Conservation (phyloP, 2,113 vertebrate species). For the Camarhynchus parvulus region DNA sequence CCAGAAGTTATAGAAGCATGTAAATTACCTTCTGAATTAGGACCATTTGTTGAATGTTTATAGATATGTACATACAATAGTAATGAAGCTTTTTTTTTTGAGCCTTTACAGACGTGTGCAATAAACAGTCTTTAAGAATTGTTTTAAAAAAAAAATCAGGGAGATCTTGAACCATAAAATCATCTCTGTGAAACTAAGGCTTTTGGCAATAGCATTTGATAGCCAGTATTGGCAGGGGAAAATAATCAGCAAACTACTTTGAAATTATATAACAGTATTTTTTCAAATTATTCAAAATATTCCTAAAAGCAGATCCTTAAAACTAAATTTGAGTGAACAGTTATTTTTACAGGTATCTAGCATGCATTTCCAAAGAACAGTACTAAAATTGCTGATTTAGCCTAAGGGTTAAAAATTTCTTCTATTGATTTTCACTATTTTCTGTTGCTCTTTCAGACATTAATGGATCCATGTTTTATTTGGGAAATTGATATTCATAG, state of each 20-base stretch:
- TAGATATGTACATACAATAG: background rate
- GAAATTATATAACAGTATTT: background rate
- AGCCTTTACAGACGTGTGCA: background rate
- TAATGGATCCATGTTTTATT: background rate
- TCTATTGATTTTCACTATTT: background rate
- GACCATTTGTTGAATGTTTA: background rate
- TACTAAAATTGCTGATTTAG: background rate
- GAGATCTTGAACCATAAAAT: background rate
- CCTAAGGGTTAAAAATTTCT: background rate
- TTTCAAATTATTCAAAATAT: background rate
- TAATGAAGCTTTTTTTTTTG: background rate
- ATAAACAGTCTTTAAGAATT: background rate
- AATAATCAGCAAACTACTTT: background rate
- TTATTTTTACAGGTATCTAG: background rate
- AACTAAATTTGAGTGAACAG: background rate
- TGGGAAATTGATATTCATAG: slow-evolving; percentile 47
- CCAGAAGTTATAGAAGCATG: background rate
- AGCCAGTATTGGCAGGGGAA: background rate
- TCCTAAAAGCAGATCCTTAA: background rate
- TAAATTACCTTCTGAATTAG: background rate
- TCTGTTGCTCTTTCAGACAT: background rate
- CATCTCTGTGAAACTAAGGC: background rate
- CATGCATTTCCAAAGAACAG: background rate
- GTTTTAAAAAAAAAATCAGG: background rate
- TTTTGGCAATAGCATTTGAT: background rate